phyloP scores from a whole-genome alignment of 2,113 vertebrate genomes.

The Ceyx cyanopectus region DNA sequence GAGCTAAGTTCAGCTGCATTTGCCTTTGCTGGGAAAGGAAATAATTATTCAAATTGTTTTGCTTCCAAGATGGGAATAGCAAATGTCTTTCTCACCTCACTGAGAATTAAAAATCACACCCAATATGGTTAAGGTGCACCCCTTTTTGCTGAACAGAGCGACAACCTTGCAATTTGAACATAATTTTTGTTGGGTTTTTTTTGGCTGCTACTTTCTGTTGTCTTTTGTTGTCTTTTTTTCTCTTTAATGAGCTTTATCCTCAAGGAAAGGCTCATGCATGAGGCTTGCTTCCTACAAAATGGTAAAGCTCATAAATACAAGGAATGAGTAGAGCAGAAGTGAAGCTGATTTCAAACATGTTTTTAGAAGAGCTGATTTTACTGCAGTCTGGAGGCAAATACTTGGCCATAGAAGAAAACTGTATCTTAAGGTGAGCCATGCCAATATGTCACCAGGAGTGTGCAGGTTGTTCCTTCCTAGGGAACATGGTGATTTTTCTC shows the following conservation, averaged over 20 bases:
- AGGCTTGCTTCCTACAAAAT: conserved; percentile 42
- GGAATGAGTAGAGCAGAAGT: neutral
- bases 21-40: conserved; percentile 53
- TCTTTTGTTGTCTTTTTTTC: neutral
- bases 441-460: neutral
- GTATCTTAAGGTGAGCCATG: neutral
- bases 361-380: conserved; percentile 53
- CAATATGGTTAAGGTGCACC: conserved; percentile 6
- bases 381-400: conserved; percentile 28
- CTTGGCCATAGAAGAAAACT: neutral
- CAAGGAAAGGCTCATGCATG: neutral
- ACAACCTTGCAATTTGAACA: conserved; percentile 5
- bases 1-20: conserved; percentile 18
- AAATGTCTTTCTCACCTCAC: conserved; percentile 37
- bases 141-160: neutral
- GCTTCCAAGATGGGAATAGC: conserved; percentile 35
- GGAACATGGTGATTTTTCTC: neutral
- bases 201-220: neutral
- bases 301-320: conserved; percentile 42
- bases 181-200: neutral
- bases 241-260: neutral
- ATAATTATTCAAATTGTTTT: conserved; percentile 47
- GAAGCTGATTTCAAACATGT: conserved; percentile 14
- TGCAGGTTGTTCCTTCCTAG: neutral
- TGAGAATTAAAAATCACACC: conserved; percentile 3